Conservation (phyloP, 2,888 invertebrate genomes). For the Lutraria lutraria region DNA sequence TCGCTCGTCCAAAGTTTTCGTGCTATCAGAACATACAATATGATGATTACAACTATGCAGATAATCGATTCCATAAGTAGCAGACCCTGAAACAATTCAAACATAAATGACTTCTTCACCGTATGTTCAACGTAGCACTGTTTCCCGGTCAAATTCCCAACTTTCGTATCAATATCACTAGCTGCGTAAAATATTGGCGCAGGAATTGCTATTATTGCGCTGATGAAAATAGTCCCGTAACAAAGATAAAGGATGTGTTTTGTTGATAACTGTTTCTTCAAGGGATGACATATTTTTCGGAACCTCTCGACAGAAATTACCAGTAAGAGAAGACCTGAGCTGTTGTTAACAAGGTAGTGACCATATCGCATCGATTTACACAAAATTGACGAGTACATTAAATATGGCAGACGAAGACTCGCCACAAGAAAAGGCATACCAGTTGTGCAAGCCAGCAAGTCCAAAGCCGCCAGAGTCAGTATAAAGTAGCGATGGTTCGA, state of each 20-base stretch:
- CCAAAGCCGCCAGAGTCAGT: conserved; percentile 68
- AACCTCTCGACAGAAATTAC: conserved; percentile 70
- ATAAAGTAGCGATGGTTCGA: conserved; percentile 71
- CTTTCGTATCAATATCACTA: conserved; percentile 56
- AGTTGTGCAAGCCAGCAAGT: conserved; percentile 64
- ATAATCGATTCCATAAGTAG: conserved; percentile 57
- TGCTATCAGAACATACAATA: conserved; percentile 62
- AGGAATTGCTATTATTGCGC: conserved; percentile 54
- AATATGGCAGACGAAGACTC: conserved; percentile 71
- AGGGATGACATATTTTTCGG: conserved; percentile 71
- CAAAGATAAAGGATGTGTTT: conserved; percentile 58
- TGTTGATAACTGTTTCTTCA: conserved; percentile 64
- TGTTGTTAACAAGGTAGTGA: conserved; percentile 68
- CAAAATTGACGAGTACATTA: conserved; percentile 62
- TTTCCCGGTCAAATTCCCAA: conserved; percentile 59
- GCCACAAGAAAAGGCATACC: conserved; percentile 71
- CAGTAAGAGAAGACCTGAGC: conserved; percentile 70
- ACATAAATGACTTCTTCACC: conserved; percentile 18
- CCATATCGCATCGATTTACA: conserved; percentile 65
- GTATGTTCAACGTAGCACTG: conserved; percentile 62
- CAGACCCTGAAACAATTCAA: conserved; percentile 42
- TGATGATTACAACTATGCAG: conserved; percentile 49
- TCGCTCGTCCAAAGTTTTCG: conserved; percentile 60
- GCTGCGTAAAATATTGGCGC: conserved; percentile 55
- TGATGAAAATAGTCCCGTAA: conserved; percentile 47